Base-by-base conservation (phyloP, 1,140 invertebrate genomes). In the Aphaenogaster ashmeadi region DNA sequence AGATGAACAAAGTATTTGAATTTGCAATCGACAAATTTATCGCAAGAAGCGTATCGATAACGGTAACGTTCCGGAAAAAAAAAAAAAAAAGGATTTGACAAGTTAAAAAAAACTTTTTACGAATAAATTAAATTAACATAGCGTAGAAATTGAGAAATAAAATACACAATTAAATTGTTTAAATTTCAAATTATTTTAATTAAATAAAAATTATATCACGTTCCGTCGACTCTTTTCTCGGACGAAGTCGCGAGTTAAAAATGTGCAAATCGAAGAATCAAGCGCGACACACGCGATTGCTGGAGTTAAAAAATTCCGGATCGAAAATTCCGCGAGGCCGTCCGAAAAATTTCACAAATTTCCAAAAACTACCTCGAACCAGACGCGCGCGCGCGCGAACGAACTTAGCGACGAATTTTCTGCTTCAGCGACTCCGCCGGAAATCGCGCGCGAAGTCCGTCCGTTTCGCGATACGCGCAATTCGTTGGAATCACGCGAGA, bases 401-500 rank as follows among this genome's bases (percentile, higher is more conserved):
- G 21, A 47, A 60, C 41, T 50, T 64, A 0, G 18, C n/a, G 79
- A 64, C 33, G 62, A 67, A 69, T 54, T 52, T 83, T 74, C 79
- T 7, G 50, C 62, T 67, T 38, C 11, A 27, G 27, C 33, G 41
- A 60, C 38, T 18, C 11, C 38, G 18, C 54, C 69, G 80, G 80
- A 84, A 84, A 54, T 41, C 44, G 69, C 41, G 54, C 69, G 79
- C 60, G 36, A 54, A 27, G 21, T 41, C 78, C 36, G 36, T 11
- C 21, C 36, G 78, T 50, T 36, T 64, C 41, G 75, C n/a, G 58
- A 79, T 67, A 54, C 78, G 47, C 8, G 66, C 66, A 71, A 71
- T 54, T 71, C 64, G 47, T 18, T 81, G 50, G n/a, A 74, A 21
- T 60, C 54, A 60, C 60, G 64, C 18, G 54, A 56, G 78, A 77